Base-by-base conservation (phyloP, 2,888 invertebrate species). In the Acrobasis consociella region DNA sequence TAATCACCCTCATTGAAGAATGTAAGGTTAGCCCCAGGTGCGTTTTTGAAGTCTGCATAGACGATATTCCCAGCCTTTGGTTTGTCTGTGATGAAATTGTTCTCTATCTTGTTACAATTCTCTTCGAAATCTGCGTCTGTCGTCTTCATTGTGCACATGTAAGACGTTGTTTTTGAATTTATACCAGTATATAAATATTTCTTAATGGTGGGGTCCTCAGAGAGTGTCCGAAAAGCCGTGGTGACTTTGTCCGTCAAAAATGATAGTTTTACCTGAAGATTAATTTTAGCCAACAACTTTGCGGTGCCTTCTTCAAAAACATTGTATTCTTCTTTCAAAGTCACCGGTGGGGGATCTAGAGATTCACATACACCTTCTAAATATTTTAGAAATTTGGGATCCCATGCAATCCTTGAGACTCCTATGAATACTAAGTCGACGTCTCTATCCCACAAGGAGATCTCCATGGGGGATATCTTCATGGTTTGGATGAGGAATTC, bases 361-460 rank as follows among this genome's bases (percentile, higher is more conserved):
- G 80, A 81, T 9, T 83, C 76, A 59, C 70, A 73, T 61, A 91
- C 77, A 56, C 73, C 75, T 68, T 85, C 74, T 65, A 91, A 77
- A 69, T 83, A 91, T 42, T 69, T 67, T 13, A 82, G 49, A 70
- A 87, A 91, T 37, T 69, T 67, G 8, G 81, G 83, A 68, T 92
- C 91, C 92, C 92, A 92, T 1, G 85, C 85, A 53, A 92, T 81
- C 2, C 66, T 62, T 10, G 74, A 78, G 1, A 81, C 69, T 1
- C 91, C 92, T n/a, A 91, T 90, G 62, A 75, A 87, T 1, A 75
- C 73, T 38, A 85, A 74, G 65, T 81, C 80, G 13, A 91, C 88
- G 71, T 91, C 91, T 67, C 89, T 89, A 67, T 84, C 89, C 91
- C 91, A 92, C 17, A 92, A 67, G 0, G 91, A 90, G 8, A 91